Evolutionary conservation across 2,113 vertebrate species (phyloP), one percentile per base, ranked within the genome.

Genomic region (Pterocles orientalis): DNA sequence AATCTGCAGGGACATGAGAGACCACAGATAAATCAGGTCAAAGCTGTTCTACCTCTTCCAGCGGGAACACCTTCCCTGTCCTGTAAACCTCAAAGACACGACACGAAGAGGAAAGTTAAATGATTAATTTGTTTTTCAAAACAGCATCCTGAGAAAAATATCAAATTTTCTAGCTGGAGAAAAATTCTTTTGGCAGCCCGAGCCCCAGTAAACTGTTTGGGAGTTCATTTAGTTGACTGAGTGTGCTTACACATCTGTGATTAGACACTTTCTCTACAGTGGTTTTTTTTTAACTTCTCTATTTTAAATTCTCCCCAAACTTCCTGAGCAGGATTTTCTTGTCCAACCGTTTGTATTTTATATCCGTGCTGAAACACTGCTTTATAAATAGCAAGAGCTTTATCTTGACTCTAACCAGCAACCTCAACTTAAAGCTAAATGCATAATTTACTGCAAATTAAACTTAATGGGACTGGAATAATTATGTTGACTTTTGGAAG

Each of bases 401-500:
- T 60, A 68, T 92, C 94, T 94, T 81, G 57, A 77, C 86, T 94
- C 86, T 69, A 95, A 64, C 86, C 88, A 94, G 91, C 95, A 96
- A 88, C 94, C 73, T 94, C 94, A 91, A 95, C 96, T 97, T 97
- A 92, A 97, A 80, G 72, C 94, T 97, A 97, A 97, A 95, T 92
- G 94, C 93, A 96, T 98, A 96, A 97, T 97, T 97, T 97, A 95
- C 94, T 96, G 84, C 95, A 97, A 97, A 97, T 97, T 97, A 96
- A 97, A 97, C 94, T 97, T 97, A 98, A 97, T 97, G 96, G 92
- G 94, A 95, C 94, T 97, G 93, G 87, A 97, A 94, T 97, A 96
- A 98, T 98, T 96, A 97, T 97, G 97, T 97, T 98, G 97, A 97
- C 97, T 97, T 97, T 97, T 94, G 71, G 91, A 98, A 97, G 95